Percentiles rank a stretch among this genome's conserved stretches.
Conservation (phyloP, 2,888 invertebrate genomes). For the Operophtera brumata region DNA sequence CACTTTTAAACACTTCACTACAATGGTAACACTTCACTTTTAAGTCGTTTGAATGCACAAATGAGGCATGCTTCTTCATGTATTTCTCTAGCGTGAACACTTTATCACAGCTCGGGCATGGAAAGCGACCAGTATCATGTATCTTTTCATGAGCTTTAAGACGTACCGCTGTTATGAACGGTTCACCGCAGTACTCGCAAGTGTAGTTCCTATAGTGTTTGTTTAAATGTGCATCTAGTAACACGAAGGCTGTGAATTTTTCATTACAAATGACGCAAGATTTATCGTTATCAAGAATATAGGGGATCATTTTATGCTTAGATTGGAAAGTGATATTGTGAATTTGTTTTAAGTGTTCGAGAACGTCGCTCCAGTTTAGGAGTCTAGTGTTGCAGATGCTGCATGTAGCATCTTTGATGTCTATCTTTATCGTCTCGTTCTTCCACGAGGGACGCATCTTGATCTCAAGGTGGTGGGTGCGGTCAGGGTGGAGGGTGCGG, state of each 20-base stretch:
- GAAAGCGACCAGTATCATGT: conserved; percentile 62
- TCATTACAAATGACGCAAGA: conserved; percentile 53
- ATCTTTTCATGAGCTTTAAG: conserved; percentile 60
- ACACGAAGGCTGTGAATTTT: conserved; percentile 41
- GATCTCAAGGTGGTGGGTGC: conserved; percentile 44
- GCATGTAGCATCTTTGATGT: conserved; percentile 51
- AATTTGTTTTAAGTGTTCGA: conserved; percentile 46
- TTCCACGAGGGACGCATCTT: conserved; percentile 50
- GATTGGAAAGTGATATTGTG: conserved; percentile 48
- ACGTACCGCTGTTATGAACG: conserved; percentile 44
- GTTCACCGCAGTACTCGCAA: conserved; percentile 59
- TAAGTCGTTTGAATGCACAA: conserved; percentile 42
- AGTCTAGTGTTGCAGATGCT: conserved; percentile 14
- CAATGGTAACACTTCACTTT: conserved; percentile 55
- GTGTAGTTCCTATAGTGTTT: conserved; percentile 59
- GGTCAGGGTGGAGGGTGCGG: conserved; percentile 44
- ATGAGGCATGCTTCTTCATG: conserved; percentile 47
- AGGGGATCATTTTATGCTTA: conserved; percentile 54
- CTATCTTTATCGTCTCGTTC: conserved; percentile 58
- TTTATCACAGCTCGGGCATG: conserved; percentile 68
- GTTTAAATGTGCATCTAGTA: conserved; percentile 63
- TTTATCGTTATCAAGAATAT: conserved; percentile 34
- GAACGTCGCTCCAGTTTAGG: conserved; percentile 53
- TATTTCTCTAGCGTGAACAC: conserved; percentile 60
- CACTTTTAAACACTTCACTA: conserved; percentile 39